phyloP scores from a whole-genome alignment of 2,113 vertebrate species.

The Oxygymnocypris stewartii region DNA sequence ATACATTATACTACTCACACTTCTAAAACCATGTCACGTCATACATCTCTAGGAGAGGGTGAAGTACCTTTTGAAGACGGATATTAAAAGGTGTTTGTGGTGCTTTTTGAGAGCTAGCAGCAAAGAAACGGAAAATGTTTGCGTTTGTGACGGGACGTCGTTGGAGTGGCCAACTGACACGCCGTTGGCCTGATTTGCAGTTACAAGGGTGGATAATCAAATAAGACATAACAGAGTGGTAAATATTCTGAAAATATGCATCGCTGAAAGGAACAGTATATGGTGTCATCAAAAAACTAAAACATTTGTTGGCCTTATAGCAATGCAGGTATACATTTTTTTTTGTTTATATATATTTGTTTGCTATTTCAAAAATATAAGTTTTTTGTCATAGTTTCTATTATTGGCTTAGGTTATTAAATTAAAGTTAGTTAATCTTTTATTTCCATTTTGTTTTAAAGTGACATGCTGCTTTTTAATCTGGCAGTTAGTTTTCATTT shows the following conservation, averaged over 20 bases:
- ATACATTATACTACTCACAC: conserved; percentile 45
- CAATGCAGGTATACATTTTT: conserved; percentile 78
- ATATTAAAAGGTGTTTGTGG: conserved; percentile 48
- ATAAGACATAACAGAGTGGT: conserved; percentile 20
- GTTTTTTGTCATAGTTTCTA: conserved; percentile 77
- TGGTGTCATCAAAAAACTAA: conserved; percentile 43
- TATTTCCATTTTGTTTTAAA: conserved; percentile 69
- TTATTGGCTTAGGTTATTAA: conserved; percentile 79
- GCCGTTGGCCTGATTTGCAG: background rate
- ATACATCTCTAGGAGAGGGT: conserved; percentile 55
- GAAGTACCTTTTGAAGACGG: conserved; percentile 49
- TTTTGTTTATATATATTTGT: conserved; percentile 71
- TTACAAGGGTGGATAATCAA: background rate
- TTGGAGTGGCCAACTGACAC: background rate
- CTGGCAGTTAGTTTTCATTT: conserved; percentile 82
- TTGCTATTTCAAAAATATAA: conserved; percentile 85
- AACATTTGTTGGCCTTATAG: conserved; percentile 77
- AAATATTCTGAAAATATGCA: conserved; percentile 43
- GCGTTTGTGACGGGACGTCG: conserved; percentile 15
- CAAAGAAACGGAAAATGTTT: conserved; percentile 57
- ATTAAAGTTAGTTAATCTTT: conserved; percentile 73
- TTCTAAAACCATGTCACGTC: conserved; percentile 50
- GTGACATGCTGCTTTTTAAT: conserved; percentile 82
- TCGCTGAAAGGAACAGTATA: conserved; percentile 41
- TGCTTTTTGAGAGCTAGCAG: conserved; percentile 63